Evolutionary conservation across 2,113 vertebrate species (phyloP).

Genomic region (Lichenostomus cassidix): DNA sequence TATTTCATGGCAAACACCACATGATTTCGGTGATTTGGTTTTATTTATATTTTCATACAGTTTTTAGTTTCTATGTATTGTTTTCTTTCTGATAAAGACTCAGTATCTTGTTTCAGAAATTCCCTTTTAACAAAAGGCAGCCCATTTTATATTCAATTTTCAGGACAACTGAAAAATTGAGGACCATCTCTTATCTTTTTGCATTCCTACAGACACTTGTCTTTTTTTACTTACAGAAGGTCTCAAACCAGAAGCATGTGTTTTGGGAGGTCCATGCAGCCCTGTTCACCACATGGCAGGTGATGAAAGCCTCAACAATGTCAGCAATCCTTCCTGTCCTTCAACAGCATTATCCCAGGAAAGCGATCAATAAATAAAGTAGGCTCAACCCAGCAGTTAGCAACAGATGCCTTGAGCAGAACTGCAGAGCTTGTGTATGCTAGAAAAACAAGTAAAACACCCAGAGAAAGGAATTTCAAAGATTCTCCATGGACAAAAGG

Average conservation of each 20-base stretch:
- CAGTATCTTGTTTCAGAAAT: background rate
- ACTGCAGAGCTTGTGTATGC: background rate
- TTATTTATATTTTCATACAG: background rate
- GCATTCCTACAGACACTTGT: background rate
- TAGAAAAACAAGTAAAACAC: background rate
- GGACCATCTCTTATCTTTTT: background rate
- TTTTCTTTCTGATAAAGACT: background rate
- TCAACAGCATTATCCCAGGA: background rate
- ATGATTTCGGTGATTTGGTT: background rate
- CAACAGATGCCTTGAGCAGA: background rate
- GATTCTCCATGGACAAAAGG: background rate
- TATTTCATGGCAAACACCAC: background rate
- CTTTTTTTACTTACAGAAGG: background rate
- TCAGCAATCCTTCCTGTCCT: background rate
- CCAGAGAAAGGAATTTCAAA: background rate
- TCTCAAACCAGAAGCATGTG: background rate
- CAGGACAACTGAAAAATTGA: background rate
- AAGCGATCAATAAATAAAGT: background rate
- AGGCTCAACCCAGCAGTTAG: background rate
- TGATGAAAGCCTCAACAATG: background rate
- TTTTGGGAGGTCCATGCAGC: background rate
- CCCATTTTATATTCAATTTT: background rate
- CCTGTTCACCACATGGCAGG: background rate
- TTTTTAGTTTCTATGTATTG: background rate
- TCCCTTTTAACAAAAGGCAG: background rate